Evolutionary conservation across 2,888 invertebrate species (phyloP).

Genomic region (Luperina testacea): DNA sequence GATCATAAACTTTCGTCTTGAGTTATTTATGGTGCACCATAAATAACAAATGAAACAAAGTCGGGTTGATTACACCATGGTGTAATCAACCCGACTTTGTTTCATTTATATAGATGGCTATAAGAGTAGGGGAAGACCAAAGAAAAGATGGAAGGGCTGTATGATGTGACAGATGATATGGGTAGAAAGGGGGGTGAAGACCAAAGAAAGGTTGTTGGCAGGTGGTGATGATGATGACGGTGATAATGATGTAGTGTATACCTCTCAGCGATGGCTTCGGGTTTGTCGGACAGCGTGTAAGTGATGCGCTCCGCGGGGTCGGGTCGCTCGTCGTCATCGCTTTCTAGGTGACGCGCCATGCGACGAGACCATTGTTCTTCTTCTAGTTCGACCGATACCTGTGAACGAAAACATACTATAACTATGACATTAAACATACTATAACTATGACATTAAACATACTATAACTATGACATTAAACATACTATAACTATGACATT

Average conservation of each 20-base stretch:
- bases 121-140: no score
- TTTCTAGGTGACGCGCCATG: slow-evolving; percentile 86
- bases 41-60: no score
- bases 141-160: neutral
- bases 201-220: neutral
- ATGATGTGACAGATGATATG: neutral
- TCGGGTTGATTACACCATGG: no score
- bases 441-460: neutral
- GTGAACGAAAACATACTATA: slow-evolving; percentile 2
- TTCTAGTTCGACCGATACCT: slow-evolving; percentile 75
- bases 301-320: slow-evolving; percentile 73
- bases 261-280: slow-evolving; percentile 81
- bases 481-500: neutral
- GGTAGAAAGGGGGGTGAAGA: neutral
- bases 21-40: no score
- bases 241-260: slow-evolving; percentile 48
- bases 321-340: slow-evolving; percentile 73
- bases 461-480: neutral
- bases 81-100: no score
- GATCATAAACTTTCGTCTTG: no score
- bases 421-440: neutral
- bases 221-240: neutral
- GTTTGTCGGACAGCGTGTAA: slow-evolving; percentile 72
- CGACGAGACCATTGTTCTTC: slow-evolving; percentile 90
- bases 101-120: neutral